These are phyloP conservation scores for Melanotus villosus DNA, from an alignment of 2,888 invertebrate genomes.

Conservation along the genomic window DNA sequence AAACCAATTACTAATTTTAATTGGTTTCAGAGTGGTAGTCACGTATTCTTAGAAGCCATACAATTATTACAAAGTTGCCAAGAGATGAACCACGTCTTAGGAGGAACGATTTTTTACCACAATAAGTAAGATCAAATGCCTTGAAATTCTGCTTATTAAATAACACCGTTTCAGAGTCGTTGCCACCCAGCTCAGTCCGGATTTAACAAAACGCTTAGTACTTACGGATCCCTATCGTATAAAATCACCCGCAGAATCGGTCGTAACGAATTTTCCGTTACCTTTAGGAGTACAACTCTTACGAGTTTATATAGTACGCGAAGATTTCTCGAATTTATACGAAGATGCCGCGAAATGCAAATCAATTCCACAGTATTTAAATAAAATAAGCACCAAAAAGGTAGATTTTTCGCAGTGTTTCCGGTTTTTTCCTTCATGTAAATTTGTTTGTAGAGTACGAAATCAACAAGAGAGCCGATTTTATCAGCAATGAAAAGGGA, in stretches of 20 bases:
- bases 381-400: slow-evolving; percentile 54
- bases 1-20: background rate
- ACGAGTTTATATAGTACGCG: slow-evolving; percentile 80
- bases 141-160: background rate
- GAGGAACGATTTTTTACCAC: slow-evolving; percentile 89
- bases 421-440: too few relatives aligned
- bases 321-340: slow-evolving; percentile 73
- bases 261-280: slow-evolving; percentile 78
- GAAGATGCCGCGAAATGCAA: slow-evolving; percentile 68
- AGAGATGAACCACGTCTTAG: slow-evolving; percentile 83
- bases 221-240: slow-evolving; percentile 88
- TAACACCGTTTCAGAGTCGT: slow-evolving; percentile 75
- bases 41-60: slow-evolving; percentile 89
- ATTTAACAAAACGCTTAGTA: slow-evolving; percentile 83
- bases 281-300: slow-evolving; percentile 87
- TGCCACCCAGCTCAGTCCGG: slow-evolving; percentile 82
- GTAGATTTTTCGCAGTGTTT: too few relatives aligned
- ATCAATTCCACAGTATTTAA: slow-evolving; percentile 61
- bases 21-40: slow-evolving; percentile 83
- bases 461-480: slow-evolving; percentile 67
- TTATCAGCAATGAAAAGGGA: slow-evolving; percentile 82
- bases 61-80: slow-evolving; percentile 86
- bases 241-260: slow-evolving; percentile 83
- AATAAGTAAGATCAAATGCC: slow-evolving; percentile 81
- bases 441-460: too few relatives aligned